Evolutionary conservation across 2,888 invertebrate species (phyloP).

Genomic region (Mythimna lalbum): DNA sequence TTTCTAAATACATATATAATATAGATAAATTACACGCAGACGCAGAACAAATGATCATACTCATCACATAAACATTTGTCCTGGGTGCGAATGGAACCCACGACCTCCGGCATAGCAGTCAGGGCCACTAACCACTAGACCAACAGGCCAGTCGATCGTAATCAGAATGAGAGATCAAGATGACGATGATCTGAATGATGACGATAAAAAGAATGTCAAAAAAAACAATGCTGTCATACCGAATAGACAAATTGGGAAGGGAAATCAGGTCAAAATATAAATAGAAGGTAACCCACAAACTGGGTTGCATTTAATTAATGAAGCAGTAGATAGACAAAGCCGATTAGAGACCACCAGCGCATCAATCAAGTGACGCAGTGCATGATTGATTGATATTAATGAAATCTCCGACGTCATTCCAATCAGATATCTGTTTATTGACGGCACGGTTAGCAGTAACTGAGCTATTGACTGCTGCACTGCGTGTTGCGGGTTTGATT

Average conservation of each 20-base stretch:
- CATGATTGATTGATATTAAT: conserved; percentile 56
- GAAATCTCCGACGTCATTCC: conserved; percentile 49
- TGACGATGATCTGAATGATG: background rate
- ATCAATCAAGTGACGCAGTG: conserved; percentile 45
- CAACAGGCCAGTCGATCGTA: too few species aligned
- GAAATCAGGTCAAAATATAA: background rate
- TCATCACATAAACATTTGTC: too few species aligned
- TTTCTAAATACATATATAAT: too few species aligned
- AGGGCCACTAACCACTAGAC: too few species aligned
- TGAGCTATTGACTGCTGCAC: too few species aligned
- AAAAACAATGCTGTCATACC: background rate
- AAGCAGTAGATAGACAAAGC: conserved; percentile 35
- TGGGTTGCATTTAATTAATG: conserved; percentile 45
- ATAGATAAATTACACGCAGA: too few species aligned
- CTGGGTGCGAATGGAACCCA: too few species aligned
- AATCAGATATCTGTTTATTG: conserved; percentile 51
- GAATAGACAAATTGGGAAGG: background rate
- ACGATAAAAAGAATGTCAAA: background rate
- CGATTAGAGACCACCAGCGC: conserved; percentile 48
- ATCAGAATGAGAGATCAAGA: background rate
- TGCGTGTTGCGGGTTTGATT: too few species aligned
- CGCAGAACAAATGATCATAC: too few species aligned
- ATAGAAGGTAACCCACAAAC: conserved; percentile 13
- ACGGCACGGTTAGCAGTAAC: background rate
- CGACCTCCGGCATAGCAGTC: too few species aligned